Base-by-base conservation (phyloP, 2,888 invertebrate species). In the Teleiodes luculella region DNA sequence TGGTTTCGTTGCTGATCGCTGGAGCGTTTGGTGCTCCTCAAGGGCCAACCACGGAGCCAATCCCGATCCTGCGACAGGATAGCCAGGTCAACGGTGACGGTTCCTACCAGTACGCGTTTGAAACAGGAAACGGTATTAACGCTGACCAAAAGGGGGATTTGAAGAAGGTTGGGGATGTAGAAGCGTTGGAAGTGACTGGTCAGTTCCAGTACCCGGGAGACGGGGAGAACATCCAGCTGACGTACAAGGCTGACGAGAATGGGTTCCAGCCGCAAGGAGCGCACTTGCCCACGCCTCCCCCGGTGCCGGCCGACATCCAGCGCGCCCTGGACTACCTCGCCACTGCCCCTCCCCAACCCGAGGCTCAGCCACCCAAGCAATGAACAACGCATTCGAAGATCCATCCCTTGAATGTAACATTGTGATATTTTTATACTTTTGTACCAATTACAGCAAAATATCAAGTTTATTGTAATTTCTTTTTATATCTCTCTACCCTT, bases 201-300 rank as follows among this genome's bases (percentile, higher is more conserved):
- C 92, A 91, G 70, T 93, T 86, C 81, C 91, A 92, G 52, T 94
- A 93, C 73, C 92, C 92, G 0, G 88, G 92, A 28, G 93, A 94
- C 61, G 93, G 93, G 18, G 86, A 88, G 36, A 66, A 90, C 61
- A 92, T 93, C 69, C 91, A 91, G 60, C 71, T 94, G 60, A 91
- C 91, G 0, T 94, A 94, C 79, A 86, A 90, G 37, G 94, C 94
- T 60, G 94, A 94, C 63, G 94, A 94, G 73, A 93, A 94, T 64
- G 94, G 94, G 18, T 94, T 91, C 89, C 92, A 93, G 70, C 93
- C 93, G 0, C 90, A 83, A 64, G 92, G 92, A 2, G 90, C 87
- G 8, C 92, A 92, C 65, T 74, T 93, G n/a, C 93, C 93, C 30
- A 92, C 92, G 8, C 90, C 93, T 7, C 94, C 94, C 35, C 94